Evolutionary conservation across 92 coral and sea anemone species (phyloP).

Genomic region (Epizoanthus illoricatus): DNA sequence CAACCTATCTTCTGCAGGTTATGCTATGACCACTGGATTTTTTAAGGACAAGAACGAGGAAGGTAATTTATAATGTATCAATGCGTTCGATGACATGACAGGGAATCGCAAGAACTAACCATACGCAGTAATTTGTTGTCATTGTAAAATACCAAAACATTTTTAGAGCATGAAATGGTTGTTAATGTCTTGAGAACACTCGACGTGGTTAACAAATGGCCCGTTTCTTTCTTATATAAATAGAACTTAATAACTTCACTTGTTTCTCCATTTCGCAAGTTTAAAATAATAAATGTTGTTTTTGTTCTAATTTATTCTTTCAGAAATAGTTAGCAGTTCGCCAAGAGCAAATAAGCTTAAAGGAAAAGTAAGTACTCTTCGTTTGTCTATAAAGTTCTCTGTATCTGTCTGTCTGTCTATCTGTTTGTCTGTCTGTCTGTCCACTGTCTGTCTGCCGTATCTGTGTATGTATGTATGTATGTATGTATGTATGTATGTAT

Average conservation of each 20-base stretch:
- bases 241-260: not conserved
- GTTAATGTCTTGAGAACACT: no score
- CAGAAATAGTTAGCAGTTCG: constrained; percentile 29
- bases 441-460: no score
- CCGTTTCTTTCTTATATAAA: no score
- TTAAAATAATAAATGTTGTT: not conserved
- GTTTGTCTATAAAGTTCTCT: no score
- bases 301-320: not conserved
- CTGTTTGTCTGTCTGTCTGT: no score
- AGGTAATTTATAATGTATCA: not conserved
- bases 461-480: no score
- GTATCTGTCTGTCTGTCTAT: no score
- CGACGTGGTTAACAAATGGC: no score
- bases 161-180: no score
- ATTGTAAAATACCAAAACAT: not conserved
- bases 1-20: constrained; percentile 7
- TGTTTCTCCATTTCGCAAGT: not conserved
- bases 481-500: no score
- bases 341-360: constrained; percentile 32
- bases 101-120: not conserved
- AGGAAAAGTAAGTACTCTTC: constrained; percentile 12
- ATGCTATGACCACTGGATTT: constrained; percentile 2
- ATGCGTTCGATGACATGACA: not conserved
- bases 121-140: not conserved
- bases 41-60: not conserved